Evolutionary conservation across 2,113 vertebrate genomes (phyloP).

Genomic region (Austrofundulus limnaeus): DNA sequence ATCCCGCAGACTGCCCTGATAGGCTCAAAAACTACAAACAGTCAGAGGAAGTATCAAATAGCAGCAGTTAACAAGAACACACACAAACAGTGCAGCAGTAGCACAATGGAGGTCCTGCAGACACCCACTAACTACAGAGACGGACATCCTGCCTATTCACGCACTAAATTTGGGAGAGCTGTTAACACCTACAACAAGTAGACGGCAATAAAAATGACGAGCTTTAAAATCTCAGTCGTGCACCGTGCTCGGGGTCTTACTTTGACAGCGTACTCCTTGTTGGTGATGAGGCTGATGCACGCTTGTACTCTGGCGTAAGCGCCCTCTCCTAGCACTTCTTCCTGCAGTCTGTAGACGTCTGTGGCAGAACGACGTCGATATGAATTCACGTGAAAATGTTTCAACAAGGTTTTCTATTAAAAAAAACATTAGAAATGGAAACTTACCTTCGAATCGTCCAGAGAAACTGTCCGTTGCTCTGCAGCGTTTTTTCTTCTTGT

Average conservation of each 20-base stretch:
- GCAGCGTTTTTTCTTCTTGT: constrained; percentile 98
- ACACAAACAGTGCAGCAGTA: constrained; percentile 28
- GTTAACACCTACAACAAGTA: too few species aligned
- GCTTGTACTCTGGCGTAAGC: constrained; percentile 95
- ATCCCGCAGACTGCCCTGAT: constrained; percentile 47
- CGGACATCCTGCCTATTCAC: too few species aligned
- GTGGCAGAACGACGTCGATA: constrained; percentile 1
- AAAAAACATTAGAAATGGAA: not conserved
- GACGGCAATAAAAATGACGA: not conserved
- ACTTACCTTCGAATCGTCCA: constrained; percentile 90
- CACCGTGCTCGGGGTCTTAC: constrained; percentile 67
- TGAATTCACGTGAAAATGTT: not conserved
- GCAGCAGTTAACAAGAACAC: constrained; percentile 24
- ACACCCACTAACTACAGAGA: constrained; percentile 17
- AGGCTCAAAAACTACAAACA: constrained; percentile 68
- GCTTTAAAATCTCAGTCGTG: not conserved
- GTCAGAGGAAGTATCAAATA: constrained; percentile 52
- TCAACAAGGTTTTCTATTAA: not conserved
- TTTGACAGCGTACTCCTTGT: constrained; percentile 98
- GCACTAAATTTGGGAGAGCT: not conserved
- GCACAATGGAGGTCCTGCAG: constrained; percentile 30
- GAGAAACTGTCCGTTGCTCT: constrained; percentile 97
- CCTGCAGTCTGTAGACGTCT: constrained; percentile 97
- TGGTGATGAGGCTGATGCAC: constrained; percentile 94
- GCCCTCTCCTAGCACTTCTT: constrained; percentile 93